Percentiles rank a stretch among this genome's conserved stretches.
These are phyloP conservation scores for Porphyrio hochstetteri DNA, from an alignment of 2,113 vertebrate genomes.

Conservation along the genomic window DNA sequence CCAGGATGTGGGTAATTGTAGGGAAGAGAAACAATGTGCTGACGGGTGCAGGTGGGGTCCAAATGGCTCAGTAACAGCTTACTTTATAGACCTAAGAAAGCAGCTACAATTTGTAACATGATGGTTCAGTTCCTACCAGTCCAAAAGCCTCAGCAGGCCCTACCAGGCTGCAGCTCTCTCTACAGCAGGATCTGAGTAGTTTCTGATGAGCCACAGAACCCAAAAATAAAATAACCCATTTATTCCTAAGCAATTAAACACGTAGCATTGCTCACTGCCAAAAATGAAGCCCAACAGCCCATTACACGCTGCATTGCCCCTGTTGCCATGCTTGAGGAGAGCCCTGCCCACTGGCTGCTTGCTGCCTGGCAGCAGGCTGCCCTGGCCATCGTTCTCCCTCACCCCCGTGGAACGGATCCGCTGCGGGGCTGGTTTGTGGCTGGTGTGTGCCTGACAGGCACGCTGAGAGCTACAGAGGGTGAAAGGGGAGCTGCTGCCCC, in stretches of 20 bases:
- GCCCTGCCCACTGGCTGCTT: not conserved
- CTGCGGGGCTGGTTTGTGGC: not conserved
- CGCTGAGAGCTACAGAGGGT: not conserved
- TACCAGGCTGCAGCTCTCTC: not conserved
- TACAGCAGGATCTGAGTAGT: not conserved
- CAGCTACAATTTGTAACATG: not conserved
- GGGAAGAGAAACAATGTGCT: constrained; percentile 16
- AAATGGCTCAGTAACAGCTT: not conserved
- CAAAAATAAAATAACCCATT: not conserved
- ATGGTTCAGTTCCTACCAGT: not conserved
- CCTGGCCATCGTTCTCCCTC: not conserved
- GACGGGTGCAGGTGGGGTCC: not conserved
- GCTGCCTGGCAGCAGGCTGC: not conserved
- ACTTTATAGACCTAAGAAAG: not conserved
- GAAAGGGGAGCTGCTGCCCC: not conserved
- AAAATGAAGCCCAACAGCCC: not conserved
- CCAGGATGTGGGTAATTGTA: constrained; percentile 11
- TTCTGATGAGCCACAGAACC: not conserved
- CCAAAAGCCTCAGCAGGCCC: not conserved
- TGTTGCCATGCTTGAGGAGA: not conserved
- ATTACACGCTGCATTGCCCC: not conserved
- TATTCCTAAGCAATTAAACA: not conserved
- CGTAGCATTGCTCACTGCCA: not conserved
- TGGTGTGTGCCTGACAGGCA: not conserved
- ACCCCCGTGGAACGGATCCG: not conserved